Evolutionary conservation across 2,113 vertebrate genomes (phyloP).

Genomic region (Megaleporinus macrocephalus): DNA sequence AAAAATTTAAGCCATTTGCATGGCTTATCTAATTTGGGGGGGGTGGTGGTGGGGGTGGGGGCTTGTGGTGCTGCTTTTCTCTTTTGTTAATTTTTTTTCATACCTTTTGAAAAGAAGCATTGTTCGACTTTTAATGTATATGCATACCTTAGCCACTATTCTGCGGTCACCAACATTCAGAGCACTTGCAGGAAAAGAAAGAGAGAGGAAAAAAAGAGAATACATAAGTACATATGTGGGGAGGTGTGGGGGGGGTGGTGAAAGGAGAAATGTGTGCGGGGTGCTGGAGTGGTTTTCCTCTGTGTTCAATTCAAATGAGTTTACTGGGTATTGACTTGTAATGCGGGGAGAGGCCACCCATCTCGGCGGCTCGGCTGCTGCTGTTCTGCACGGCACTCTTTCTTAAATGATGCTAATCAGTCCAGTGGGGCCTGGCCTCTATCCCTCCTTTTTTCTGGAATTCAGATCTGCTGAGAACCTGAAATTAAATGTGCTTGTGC

Average conservation of each 20-base stretch:
- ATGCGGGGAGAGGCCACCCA: slow-evolving; percentile 90
- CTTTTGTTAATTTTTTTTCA: slow-evolving; percentile 78
- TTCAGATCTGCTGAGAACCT: slow-evolving; percentile 96
- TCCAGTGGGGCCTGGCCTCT: slow-evolving; percentile 92
- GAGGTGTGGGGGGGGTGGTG: neutral
- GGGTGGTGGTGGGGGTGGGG: slow-evolving; percentile 59
- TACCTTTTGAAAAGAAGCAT: slow-evolving; percentile 67
- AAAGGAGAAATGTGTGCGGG: slow-evolving; percentile 52
- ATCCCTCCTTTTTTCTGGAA: slow-evolving; percentile 89
- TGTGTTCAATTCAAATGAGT: slow-evolving; percentile 87
- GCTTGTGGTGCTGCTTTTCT: slow-evolving; percentile 59
- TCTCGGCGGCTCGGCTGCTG: slow-evolving; percentile 82
- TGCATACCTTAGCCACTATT: slow-evolving; percentile 42
- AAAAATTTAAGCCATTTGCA: slow-evolving; percentile 88
- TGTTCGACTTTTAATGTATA: slow-evolving; percentile 62
- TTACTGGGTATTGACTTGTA: slow-evolving; percentile 87
- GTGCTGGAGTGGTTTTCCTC: slow-evolving; percentile 70
- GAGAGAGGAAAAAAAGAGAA: slow-evolving; percentile 29
- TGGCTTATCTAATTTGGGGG: slow-evolving; percentile 85
- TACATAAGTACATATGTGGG: slow-evolving; percentile 44
- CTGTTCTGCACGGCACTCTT: slow-evolving; percentile 79
- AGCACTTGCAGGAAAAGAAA: slow-evolving; percentile 43
- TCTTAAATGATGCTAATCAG: slow-evolving; percentile 99
- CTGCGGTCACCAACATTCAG: slow-evolving; percentile 29
- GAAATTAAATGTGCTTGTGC: slow-evolving; percentile 93